Percentiles rank a stretch among this genome's conserved stretches.
phyloP scores from a whole-genome alignment of 2,888 invertebrate species.

The Lithosia quadra region DNA sequence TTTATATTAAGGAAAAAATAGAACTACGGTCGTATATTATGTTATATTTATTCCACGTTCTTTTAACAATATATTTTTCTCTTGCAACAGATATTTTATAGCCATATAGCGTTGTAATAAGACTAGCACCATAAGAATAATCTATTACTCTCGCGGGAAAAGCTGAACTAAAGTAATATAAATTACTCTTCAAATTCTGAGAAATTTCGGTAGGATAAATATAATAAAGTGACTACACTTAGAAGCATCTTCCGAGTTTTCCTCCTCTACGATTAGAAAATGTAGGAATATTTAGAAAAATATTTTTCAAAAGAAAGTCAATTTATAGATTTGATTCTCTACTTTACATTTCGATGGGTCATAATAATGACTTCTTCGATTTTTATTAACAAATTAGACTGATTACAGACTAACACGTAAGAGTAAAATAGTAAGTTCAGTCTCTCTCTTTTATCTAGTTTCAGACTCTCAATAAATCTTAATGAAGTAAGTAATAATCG shows the following conservation, averaged over 20 bases:
- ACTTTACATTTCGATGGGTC: too few species aligned
- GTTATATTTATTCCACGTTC: constrained; percentile 35
- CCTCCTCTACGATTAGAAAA: constrained; percentile 29
- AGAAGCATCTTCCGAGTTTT: constrained; percentile 6
- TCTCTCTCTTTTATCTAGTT: too few species aligned
- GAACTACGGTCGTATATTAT: constrained; percentile 9
- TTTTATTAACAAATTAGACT: too few species aligned
- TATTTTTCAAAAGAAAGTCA: background rate
- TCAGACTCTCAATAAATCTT: too few species aligned
- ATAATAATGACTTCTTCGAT: too few species aligned
- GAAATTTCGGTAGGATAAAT: constrained; percentile 41
- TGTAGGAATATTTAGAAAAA: background rate
- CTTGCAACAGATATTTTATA: constrained; percentile 39
- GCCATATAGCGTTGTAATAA: constrained; percentile 43
- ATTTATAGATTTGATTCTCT: too few species aligned
- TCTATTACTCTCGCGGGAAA: constrained; percentile 49
- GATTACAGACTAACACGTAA: too few species aligned
- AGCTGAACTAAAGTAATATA: constrained; percentile 50
- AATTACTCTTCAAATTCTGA: constrained; percentile 52
- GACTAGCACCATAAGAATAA: constrained; percentile 46
- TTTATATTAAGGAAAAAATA: background rate
- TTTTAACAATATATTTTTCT: constrained; percentile 36
- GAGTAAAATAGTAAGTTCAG: too few species aligned
- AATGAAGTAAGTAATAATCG: too few species aligned
- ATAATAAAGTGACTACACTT: constrained; percentile 45